Conservation (phyloP, 2,797 vertebrate species). For the Coregonus sp. region DNA sequence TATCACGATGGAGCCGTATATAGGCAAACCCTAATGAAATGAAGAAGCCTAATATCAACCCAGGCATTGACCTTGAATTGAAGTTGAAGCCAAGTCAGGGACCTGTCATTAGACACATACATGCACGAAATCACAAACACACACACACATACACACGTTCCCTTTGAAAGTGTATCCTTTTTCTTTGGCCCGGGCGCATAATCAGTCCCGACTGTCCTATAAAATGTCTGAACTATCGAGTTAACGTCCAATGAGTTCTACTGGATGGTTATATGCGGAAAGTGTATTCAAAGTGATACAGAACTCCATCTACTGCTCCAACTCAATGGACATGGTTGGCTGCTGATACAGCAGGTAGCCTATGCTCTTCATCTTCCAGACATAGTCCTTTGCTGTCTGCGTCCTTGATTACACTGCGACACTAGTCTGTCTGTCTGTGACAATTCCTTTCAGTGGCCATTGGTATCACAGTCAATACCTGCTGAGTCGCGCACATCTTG, state of each 20-base stretch:
- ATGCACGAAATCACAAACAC: not conserved
- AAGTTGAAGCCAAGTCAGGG: not conserved
- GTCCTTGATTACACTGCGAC: not conserved
- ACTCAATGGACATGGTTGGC: not conserved
- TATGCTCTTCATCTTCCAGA: not conserved
- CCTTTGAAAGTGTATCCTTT: not conserved
- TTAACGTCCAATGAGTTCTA: not conserved
- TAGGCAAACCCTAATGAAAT: slow-evolving; percentile 25
- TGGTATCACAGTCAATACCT: not conserved
- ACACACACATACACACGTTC: slow-evolving; percentile 1
- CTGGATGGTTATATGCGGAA: not conserved
- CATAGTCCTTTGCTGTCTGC: not conserved
- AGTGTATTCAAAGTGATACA: not conserved
- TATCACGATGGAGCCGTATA: not conserved
- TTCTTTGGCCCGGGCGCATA: not conserved
- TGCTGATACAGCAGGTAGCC: not conserved
- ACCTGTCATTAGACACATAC: not conserved
- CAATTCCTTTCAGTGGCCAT: not conserved
- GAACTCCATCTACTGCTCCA: not conserved
- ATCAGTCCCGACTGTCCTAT: not conserved
- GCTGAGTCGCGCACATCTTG: not conserved
- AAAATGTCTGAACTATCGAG: not conserved
- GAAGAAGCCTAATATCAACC: slow-evolving; percentile 18
- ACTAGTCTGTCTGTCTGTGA: not conserved
- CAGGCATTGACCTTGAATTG: slow-evolving; percentile 44